phyloP scores from a whole-genome alignment of 2,888 invertebrate species.

The Cephonodes hylas region DNA sequence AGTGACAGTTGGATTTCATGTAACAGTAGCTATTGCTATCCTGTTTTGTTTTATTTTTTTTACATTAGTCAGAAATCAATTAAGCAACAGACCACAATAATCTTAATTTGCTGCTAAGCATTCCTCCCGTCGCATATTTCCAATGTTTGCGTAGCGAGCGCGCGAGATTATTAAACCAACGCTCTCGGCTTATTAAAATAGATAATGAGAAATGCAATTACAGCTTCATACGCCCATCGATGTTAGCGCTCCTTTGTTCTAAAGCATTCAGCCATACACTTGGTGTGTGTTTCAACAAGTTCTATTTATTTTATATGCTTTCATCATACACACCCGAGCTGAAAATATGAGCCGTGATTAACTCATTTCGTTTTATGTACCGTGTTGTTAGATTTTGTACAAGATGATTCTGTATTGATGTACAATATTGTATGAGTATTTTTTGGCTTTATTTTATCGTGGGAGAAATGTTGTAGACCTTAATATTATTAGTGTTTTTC shows the following conservation, averaged over 20 bases:
- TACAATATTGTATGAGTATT: background rate
- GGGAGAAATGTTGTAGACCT: background rate
- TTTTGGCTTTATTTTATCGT: background rate
- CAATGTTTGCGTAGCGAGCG: background rate
- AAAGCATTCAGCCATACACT: background rate
- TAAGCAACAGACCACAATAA: background rate
- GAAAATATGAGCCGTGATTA: background rate
- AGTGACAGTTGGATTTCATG: too few species aligned
- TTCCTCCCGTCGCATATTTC: background rate
- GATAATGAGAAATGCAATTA: constrained; percentile 9
- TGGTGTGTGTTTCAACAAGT: background rate
- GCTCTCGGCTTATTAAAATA: background rate
- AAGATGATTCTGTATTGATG: background rate
- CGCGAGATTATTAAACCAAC: background rate
- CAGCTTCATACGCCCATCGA: background rate
- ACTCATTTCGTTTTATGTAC: background rate
- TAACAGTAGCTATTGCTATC: background rate
- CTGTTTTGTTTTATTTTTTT: background rate
- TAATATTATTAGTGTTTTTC: too few species aligned
- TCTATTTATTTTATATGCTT: background rate
- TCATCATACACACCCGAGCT: background rate
- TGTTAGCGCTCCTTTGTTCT: constrained; percentile 1
- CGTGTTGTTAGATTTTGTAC: background rate
- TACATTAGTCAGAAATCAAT: background rate
- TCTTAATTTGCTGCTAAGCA: background rate